Percentiles rank a stretch among this genome's conserved stretches.
Evolutionary conservation across 2,888 invertebrate species (phyloP).

Genomic region (Cephalotes varians): DNA sequence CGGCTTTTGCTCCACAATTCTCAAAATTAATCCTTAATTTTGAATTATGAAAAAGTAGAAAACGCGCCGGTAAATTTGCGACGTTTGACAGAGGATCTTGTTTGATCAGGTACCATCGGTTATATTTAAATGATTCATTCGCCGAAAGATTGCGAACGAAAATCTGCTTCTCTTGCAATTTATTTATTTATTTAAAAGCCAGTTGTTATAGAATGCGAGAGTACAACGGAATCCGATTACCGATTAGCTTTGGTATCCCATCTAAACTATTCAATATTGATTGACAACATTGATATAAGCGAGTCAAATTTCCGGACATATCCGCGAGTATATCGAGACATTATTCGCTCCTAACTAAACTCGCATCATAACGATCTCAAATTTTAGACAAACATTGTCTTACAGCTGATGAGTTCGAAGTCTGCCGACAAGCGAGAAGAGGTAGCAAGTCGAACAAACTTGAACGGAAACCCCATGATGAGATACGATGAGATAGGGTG

Average conservation of each 20-base stretch:
- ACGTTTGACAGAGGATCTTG: not conserved
- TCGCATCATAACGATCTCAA: not conserved
- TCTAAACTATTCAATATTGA: not conserved
- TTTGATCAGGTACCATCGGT: not conserved
- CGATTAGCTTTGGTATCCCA: not conserved
- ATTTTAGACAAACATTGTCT: conserved; percentile 27
- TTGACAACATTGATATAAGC: not conserved
- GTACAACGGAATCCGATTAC: not conserved
- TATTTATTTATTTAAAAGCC: conserved; percentile 35
- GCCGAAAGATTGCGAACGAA: not conserved
- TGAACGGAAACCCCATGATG: not conserved
- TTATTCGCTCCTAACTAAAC: not conserved
- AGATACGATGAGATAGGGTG: not conserved
- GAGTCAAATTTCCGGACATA: conserved; percentile 31
- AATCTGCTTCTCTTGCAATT: not conserved
- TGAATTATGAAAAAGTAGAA: not conserved
- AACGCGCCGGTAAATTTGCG: not conserved
- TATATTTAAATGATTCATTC: not conserved
- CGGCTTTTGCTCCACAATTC: not conserved
- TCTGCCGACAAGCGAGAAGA: not conserved
- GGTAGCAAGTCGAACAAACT: not conserved
- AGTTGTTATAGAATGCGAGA: not conserved
- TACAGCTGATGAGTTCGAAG: conserved; percentile 10
- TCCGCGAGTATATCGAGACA: conserved; percentile 2
- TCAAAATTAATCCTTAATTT: not conserved